Evolutionary conservation across 2,797 vertebrate genomes (phyloP).

Genomic region (Pyrrhura leucotis): DNA sequence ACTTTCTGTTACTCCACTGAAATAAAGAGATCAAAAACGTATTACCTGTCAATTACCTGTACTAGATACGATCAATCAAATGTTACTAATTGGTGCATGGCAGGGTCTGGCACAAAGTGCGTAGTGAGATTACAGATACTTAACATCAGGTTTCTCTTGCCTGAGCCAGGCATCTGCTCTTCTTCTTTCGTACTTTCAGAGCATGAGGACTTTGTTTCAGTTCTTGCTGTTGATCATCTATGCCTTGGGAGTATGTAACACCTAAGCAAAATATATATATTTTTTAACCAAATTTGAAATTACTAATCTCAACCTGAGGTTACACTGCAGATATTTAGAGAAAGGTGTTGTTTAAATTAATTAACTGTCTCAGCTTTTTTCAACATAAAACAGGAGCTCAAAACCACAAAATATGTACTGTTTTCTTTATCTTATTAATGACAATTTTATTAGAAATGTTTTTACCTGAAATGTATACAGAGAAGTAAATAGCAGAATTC

Average conservation of each 20-base stretch:
- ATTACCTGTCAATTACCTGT: background rate
- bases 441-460: background rate
- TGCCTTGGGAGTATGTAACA: background rate
- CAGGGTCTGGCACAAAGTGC: background rate
- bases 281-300: background rate
- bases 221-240: background rate
- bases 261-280: background rate
- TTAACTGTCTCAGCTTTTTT: background rate
- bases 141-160: background rate
- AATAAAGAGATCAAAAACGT: background rate
- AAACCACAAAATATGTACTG: background rate
- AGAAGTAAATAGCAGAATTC: background rate
- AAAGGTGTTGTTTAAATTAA: background rate
- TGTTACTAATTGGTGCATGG: background rate
- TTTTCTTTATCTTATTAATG: background rate
- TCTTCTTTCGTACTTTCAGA: background rate
- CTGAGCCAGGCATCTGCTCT: background rate
- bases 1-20: background rate
- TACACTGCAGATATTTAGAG: background rate
- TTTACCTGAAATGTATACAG: background rate
- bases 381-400: background rate
- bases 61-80: background rate
- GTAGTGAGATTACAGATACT: background rate
- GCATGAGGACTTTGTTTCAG: background rate
- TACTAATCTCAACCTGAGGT: background rate